A percentile compares a stretch with the other conserved stretches of the same genome.
These are phyloP conservation scores for Dendrocincla tyrannina DNA, from an alignment of 2,797 vertebrate genomes.

Conservation along the genomic window DNA sequence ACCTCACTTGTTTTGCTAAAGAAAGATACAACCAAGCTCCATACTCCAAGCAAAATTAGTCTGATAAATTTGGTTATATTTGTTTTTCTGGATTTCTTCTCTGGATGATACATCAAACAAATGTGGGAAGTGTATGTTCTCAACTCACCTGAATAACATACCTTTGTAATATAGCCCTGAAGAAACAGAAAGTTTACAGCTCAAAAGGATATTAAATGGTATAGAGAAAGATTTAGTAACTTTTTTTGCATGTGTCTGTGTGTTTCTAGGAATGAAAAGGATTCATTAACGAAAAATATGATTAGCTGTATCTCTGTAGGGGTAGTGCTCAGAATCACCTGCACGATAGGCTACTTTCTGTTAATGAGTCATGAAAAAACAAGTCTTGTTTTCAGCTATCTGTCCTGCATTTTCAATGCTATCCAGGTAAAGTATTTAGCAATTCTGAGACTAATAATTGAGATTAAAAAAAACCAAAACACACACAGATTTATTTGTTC, in stretches of 20 bases:
- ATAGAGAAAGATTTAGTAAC: neutral
- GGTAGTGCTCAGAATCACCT: slow-evolving; percentile 75
- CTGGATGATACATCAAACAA: neutral
- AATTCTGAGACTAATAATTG: neutral
- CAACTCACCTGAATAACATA: neutral
- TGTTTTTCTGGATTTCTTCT: neutral
- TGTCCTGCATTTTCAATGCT: slow-evolving; percentile 78
- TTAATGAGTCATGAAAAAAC: slow-evolving; percentile 29
- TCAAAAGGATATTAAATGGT: neutral
- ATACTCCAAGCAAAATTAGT: neutral
- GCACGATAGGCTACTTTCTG: slow-evolving; percentile 75
- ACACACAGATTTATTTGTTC: neutral
- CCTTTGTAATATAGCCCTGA: neutral
- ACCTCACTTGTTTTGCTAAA: neutral
- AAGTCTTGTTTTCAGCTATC: slow-evolving; percentile 58
- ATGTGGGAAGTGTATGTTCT: neutral
- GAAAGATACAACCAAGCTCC: neutral
- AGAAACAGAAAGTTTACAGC: neutral
- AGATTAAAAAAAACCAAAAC: neutral
- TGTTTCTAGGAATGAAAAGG: slow-evolving; percentile 56
- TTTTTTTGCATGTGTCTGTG: neutral
- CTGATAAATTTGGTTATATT: neutral
- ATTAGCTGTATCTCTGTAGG: slow-evolving; percentile 66
- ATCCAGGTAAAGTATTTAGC: slow-evolving; percentile 73
- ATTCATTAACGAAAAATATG: slow-evolving; percentile 63